Base-by-base conservation (phyloP, 1,140 invertebrate species). In the Drosophila bipectinata region DNA sequence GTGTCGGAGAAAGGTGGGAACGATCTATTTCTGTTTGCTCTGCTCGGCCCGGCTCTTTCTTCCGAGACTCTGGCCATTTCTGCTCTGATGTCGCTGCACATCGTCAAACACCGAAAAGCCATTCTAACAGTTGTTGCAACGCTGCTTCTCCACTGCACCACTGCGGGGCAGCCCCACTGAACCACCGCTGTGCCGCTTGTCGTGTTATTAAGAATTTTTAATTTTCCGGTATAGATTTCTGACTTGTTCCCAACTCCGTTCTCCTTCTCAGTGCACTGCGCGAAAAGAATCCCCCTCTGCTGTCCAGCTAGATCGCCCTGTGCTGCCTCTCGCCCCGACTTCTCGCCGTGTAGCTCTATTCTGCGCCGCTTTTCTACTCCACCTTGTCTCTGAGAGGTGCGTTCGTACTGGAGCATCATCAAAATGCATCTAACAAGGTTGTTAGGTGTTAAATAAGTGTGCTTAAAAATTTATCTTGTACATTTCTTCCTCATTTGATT, bases 391-490 rank as follows among this genome's bases (percentile, higher is more conserved):
- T 53, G 69, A 68, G 72, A 63, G 77, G 59, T 52, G 52, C 60
- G 34, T 47, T 67, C 18, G 21, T 45, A 52, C 56, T 74, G 51
- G 44, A 64, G 79, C 83, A 88, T 89, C 83, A 89, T 88, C 83
- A 88, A 88, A 90, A 90, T 79, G 78, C 81, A 90, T 90, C 85
- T 87, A 90, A 90, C 85, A 90, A 87, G 87, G 87, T 90, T 90
- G 87, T 90, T 85, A 90, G 87, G 85, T 90, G 85, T 90, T 90
- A 90, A 90, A 90, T 90, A 90, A 90, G 85, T 90, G 81, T 90
- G 87, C 81, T 90, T 90, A 90, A 87, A 90, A 90, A 90, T 90
- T 90, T 90, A 90, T 90, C 85, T 90, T 90, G 85, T 90, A 90
- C 82, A 90, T 90, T 90, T 67, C 63, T 90, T 81, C 76, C 83